Percentiles rank a stretch among this genome's conserved stretches.
phyloP scores from a whole-genome alignment of 1,140 invertebrate species.

The Trachymyrmex septentrionalis region DNA sequence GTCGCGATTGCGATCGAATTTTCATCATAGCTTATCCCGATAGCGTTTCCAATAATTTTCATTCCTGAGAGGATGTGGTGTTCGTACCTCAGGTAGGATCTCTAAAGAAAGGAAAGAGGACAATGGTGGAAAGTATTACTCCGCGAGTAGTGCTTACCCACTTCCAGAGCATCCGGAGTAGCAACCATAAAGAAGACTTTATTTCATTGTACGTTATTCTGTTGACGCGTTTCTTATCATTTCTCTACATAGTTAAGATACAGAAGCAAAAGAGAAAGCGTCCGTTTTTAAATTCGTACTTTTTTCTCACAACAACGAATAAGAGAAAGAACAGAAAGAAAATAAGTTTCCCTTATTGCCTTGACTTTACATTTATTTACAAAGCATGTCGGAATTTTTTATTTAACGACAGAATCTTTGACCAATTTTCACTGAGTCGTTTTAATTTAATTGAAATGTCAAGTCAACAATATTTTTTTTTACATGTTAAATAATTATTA shows the following conservation, averaged over 20 bases:
- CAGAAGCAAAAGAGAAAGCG: background rate
- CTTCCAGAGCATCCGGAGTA: slow-evolving; percentile 33
- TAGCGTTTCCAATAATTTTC: slow-evolving; percentile 8
- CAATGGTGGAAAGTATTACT: slow-evolving; percentile 14
- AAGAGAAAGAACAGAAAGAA: background rate
- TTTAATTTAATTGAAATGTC: slow-evolving; percentile 2
- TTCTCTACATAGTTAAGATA: background rate
- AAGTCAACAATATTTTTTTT: background rate
- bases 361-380: background rate
- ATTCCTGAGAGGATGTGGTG: background rate
- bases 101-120: slow-evolving; percentile 16
- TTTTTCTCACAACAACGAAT: background rate
- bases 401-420: background rate
- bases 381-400: background rate
- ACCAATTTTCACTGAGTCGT: background rate
- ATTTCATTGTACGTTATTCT: slow-evolving; percentile 47
- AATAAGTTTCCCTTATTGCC: background rate
- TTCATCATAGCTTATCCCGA: slow-evolving; percentile 9
- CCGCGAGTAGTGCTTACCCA: slow-evolving; percentile 24
- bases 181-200: slow-evolving; percentile 36
- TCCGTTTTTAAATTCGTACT: background rate
- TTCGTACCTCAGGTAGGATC: background rate
- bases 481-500: background rate
- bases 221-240: slow-evolving; percentile 18
- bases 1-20: slow-evolving; percentile 3